Percentiles rank a stretch among this genome's conserved stretches.
phyloP scores from a whole-genome alignment of 2,888 invertebrate species.

The Dicranocentrus wangi region DNA sequence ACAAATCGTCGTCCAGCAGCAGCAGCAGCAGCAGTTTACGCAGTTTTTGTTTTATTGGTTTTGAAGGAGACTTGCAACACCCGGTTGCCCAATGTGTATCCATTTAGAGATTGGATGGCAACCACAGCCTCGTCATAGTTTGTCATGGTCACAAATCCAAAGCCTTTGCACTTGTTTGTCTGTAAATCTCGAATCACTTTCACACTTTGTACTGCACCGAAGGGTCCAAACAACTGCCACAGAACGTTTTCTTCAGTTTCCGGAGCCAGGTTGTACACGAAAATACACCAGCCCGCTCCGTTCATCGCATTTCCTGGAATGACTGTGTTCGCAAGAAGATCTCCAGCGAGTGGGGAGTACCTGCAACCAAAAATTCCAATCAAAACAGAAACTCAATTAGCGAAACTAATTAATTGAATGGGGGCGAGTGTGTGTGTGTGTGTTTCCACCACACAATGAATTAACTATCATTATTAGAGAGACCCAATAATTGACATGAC shows the following conservation, averaged over 20 bases:
- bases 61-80: constrained; percentile 98
- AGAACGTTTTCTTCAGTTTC: constrained; percentile 93
- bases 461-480: too few relatives aligned
- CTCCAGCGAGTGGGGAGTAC: constrained; percentile 88
- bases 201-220: constrained; percentile 97
- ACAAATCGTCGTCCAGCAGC: constrained; percentile 47
- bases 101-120: constrained; percentile 96
- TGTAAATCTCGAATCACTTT: constrained; percentile 96
- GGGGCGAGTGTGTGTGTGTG: too few relatives aligned
- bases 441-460: too few relatives aligned
- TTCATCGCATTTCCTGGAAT: constrained; percentile 90
- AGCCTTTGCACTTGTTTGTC: constrained; percentile 98
- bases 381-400: constrained; percentile 21
- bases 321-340: constrained; percentile 85
- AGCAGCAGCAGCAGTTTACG: too few relatives aligned
- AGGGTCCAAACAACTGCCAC: constrained; percentile 97
- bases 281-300: constrained; percentile 93
- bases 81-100: constrained; percentile 94
- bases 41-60: constrained; percentile 87
- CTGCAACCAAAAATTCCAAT: constrained; percentile 75
- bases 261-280: constrained; percentile 93
- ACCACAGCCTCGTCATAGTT: constrained; percentile 97
- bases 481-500: too few relatives aligned
- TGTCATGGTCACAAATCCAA: constrained; percentile 98
- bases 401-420: too few relatives aligned